Evolutionary conservation across 2,888 invertebrate genomes (phyloP), one percentile per base, ranked within the genome.

Genomic region (Cheilosia soror): DNA sequence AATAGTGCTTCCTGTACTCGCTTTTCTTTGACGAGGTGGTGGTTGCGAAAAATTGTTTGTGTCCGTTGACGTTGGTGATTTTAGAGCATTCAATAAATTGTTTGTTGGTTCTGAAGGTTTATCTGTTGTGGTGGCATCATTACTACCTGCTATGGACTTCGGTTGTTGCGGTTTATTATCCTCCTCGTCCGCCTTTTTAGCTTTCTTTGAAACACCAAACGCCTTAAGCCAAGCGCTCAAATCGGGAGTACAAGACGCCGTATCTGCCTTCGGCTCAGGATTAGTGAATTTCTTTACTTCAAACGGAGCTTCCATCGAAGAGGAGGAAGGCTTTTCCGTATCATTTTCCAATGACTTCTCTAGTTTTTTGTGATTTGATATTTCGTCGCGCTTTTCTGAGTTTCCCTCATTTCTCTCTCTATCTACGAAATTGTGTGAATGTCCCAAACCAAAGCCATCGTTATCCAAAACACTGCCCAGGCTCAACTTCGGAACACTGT

Each of bases 171-270:
- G 90, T 65, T 91, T 92, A 37, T 91, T 92, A 2, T 94, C 93
- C 29, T 92, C 90, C 29, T 94, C 93, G 13, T 95, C 95, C 0
- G 92, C 90, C 90, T 95, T 96, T 90, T 96, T 96, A 58, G 93
- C 90, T 81, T 94, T 94, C 92, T 97, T 97, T 0, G 97, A 97
- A 0, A 96, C 96, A 9, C 97, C 97, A 90, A 98, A 97, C 0
- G 97, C 97, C 92, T 97, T 97, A 87, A 97, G 96, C 97, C 97
- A 98, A 33, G 97, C 97, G 90, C 97, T 97, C 73, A 97, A 93
- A 92, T 97, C 97, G 0, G 97, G 97, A 42, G 96, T 96, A 20
- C 96, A 95, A 90, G 95, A 95, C 85, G 94, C 94, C 89, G 95
- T 94, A 84, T 94, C 94, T 83, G 91, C 82, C 88, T 93, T 90